Evolutionary conservation across 1,140 invertebrate genomes (phyloP), one percentile per base, ranked within the genome.

Genomic region (Galendromus occidentalis): DNA sequence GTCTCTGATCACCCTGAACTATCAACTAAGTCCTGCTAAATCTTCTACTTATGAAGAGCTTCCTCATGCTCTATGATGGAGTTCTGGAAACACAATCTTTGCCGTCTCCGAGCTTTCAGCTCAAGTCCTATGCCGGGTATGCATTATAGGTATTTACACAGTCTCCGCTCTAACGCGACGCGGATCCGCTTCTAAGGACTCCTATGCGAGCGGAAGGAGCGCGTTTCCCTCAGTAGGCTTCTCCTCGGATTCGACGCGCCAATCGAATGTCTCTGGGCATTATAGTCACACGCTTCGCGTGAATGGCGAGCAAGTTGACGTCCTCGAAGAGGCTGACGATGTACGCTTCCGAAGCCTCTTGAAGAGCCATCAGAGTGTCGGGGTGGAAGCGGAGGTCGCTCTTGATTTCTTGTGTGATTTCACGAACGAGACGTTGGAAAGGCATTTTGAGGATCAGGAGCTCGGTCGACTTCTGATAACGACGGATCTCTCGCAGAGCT

Each of bases 221-320:
- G 17, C 51, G 51, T 59, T 59, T 59, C 25, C 25, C 25, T 42
- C 18, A 25, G 30, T 25, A 67, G n/a, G 42, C 25, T 59, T n/a
- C n/a, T n/a, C 47, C 39, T 44, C 76, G 72, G 67, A 76, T 77
- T 65, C 88, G 84, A 75, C 87, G 81, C 47, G 87, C 88, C 69
- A 90, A 77, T 75, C 93, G 91, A 72, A 95, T 94, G 74, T 93
- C 90, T 79, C 92, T 93, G 65, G 90, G 89, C 89, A 93, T 93
- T 73, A 94, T 93, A 69, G 90, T 93, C 41, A 94, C 89, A 72
- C 89, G 83, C 76, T 92, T 92, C 68, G 89, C 89, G 73, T 93
- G 89, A 75, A 92, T 92, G 68, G 89, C 88, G 77, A 88, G 91
- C 81, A 93, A 81, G 77, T 92, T 91, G 67, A 88, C 91, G 76